Evolutionary conservation across 2,888 invertebrate species (phyloP).

Genomic region (Heliconius ethilla): DNA sequence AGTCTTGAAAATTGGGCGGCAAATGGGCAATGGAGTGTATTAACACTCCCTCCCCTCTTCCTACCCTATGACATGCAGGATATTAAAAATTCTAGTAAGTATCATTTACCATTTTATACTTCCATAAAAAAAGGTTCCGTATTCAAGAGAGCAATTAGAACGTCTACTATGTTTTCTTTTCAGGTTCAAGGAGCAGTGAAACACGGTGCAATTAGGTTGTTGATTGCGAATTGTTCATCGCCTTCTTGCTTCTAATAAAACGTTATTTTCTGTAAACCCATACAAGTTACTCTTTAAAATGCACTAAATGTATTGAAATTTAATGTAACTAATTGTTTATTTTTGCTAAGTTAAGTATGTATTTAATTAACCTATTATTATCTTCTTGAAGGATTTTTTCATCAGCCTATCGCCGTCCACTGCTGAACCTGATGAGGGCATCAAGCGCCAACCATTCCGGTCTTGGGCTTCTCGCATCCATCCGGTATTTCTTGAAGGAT

Average conservation of each 20-base stretch:
- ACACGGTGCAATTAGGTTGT: constrained; percentile 28
- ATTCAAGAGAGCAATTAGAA: constrained; percentile 28
- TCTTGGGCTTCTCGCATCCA: too few species aligned
- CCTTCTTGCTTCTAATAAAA: constrained; percentile 15
- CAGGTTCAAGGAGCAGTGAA: constrained; percentile 14
- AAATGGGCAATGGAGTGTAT: not conserved
- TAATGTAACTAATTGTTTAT: not conserved
- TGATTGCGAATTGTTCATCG: constrained; percentile 27
- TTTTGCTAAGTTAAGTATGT: not conserved
- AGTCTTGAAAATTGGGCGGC: not conserved
- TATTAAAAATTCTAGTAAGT: not conserved
- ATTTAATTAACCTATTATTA: too few species aligned
- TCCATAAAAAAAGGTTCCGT: constrained; percentile 1
- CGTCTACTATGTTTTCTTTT: constrained; percentile 28
- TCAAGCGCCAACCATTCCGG: too few species aligned
- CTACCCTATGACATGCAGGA: too few species aligned
- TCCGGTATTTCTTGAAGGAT: too few species aligned
- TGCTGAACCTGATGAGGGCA: too few species aligned
- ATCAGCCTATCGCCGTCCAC: too few species aligned
- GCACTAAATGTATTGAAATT: too few species aligned
- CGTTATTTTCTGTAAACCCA: not conserved
- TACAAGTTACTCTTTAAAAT: not conserved
- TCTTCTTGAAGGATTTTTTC: too few species aligned
- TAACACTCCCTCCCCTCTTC: too few species aligned
- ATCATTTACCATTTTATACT: constrained; percentile 7